Evolutionary conservation across 2,888 invertebrate species (phyloP), one percentile per base, ranked within the genome.

Genomic region (Scaptomyza flava): DNA sequence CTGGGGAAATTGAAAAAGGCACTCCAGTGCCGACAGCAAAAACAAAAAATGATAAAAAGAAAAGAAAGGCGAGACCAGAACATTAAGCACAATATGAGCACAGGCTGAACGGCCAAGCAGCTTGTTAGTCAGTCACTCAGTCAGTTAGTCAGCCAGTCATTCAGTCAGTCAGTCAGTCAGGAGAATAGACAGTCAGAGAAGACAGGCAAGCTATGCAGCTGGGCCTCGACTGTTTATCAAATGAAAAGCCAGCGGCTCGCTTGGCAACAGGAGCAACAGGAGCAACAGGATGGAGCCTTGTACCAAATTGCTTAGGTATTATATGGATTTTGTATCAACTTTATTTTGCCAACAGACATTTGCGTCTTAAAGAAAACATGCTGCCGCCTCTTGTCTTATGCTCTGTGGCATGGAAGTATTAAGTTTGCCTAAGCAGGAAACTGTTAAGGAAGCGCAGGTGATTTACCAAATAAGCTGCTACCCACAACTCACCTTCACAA

Each of bases 1-100:
- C 87, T 61, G 82, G 91, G 90, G 90, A 90, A 91, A 91, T 90
- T 89, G 90, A 90, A 89, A 91, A 89, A 79, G 86, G 83, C 81
- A 87, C 82, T 83, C 85, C 72, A 87, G 82, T 72, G 86, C 78
- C 83, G 75, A 72, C 83, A 80, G 66, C 64, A 57, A 50, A 61
- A 58, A 17, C 38, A 31, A 47, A 41, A 34, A 11, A 12, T 6
- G 6, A 27, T 36, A 31, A 42, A 57, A 11, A 42, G 45, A 27
- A 38, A 6, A 23, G 23, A 47, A 41, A 62, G 68, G 72, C 60
- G 57, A 68, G 68, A 48, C 68, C 73, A 68, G 64, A 63, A 74
- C 76, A 81, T 81, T 81, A 81, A 69, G 72, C 73, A 70, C 67
- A 83, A 72, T 81, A 76, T 75, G 79, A 68, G 59, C 60, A n/a